Conservation (phyloP, 2,888 invertebrate species). For the Drosophila paramelanica region DNA sequence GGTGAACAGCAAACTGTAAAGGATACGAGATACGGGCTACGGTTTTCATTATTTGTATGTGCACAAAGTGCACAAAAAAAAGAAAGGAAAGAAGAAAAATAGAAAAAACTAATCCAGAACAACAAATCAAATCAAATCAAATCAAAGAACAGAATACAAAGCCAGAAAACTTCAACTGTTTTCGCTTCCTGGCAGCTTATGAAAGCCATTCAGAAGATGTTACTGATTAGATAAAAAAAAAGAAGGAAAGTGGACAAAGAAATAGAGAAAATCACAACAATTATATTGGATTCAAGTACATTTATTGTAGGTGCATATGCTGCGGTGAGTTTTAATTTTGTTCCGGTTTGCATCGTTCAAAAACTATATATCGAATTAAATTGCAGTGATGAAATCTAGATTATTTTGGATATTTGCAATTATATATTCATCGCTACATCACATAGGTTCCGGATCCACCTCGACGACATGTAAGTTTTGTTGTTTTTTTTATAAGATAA, state of each 20-base stretch:
- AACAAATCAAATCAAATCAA: background rate
- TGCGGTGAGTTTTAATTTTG: conserved; percentile 60
- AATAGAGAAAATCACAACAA: conserved; percentile 14
- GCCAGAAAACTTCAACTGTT: background rate
- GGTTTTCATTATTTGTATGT: conserved; percentile 7
- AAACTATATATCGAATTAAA: background rate
- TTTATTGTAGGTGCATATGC: conserved; percentile 66
- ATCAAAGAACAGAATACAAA: background rate
- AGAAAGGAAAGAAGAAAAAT: background rate
- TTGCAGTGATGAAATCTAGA: conserved; percentile 83
- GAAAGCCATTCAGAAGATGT: conserved; percentile 16
- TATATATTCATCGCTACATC: conserved; percentile 82
- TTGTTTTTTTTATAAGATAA: background rate
- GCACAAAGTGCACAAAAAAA: conserved; percentile 2
- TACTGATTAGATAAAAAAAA: conserved; percentile 21
- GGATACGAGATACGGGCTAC: background rate
- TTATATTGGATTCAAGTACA: conserved; percentile 52
- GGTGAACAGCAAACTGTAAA: conserved; percentile 19
- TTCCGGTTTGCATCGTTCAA: background rate
- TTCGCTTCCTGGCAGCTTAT: conserved; percentile 1
- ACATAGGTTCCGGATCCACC: conserved; percentile 80
- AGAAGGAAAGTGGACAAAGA: background rate
- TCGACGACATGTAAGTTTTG: conserved; percentile 81
- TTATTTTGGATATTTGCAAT: conserved; percentile 84
- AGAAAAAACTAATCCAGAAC: background rate